Evolutionary conservation across 2,888 invertebrate species (phyloP), one percentile per base, ranked within the genome.

Genomic region (Zaprionus lineosus): DNA sequence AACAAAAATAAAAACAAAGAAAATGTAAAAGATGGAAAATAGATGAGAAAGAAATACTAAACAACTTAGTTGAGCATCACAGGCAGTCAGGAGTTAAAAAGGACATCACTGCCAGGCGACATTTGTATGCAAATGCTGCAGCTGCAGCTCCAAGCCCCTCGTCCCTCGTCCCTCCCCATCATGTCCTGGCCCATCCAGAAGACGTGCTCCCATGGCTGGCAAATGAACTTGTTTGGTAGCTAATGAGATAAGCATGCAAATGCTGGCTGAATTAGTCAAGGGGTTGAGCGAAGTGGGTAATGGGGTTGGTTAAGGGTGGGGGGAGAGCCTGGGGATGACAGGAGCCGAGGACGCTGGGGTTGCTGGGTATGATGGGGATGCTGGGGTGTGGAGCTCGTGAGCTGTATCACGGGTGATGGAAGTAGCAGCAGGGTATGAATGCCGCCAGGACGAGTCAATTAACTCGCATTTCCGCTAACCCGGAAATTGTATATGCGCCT

Each of bases 141-240:
- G 33, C 46, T 29, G 19, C 36, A 11, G 33, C n/a, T n/a, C n/a
- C n/a, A n/a, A n/a, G n/a, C n/a, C n/a, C n/a, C n/a, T n/a, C n/a
- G n/a, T n/a, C n/a, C n/a, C n/a, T n/a, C n/a, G n/a, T n/a, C n/a
- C n/a, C n/a, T n/a, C n/a, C n/a, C n/a, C 24, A 39, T 19, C 28
- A 48, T 39, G 50, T 74, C 67, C 74, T 24, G 24, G 24, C 8
- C 24, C 24, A 24, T 2, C 24, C 4, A 24, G 53, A 52, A 40
- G 48, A 74, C 78, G 63, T 63, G 70, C 60, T 58, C 18, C 48
- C 58, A 44, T 51, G 71, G 51, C 56, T 62, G 72, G 57, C 75
- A 76, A 77, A 79, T 79, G 70, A 78, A 79, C 77, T 74, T 79
- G 79, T 79, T 79, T 79, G 73, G 69, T 66, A 63, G 79, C 81